Evolutionary conservation across 2,888 invertebrate species (phyloP), one percentile per base, ranked within the genome.

Genomic region (Dimorphilus gyrociliatus): DNA sequence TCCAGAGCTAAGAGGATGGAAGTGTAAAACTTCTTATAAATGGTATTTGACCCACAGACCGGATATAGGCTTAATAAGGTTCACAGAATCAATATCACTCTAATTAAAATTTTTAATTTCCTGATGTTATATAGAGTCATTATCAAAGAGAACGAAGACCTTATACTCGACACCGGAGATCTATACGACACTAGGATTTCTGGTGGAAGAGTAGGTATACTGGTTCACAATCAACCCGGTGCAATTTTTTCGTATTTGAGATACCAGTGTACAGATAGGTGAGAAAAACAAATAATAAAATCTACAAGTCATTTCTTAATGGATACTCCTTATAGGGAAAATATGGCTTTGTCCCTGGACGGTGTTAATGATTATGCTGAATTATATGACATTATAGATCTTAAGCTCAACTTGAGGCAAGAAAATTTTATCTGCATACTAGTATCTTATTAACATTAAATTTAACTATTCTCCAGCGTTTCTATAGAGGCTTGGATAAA

Each of bases 201-300:
- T 8, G 53, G 51, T 4, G 53, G 53, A 4, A 39, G 50, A 15
- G 29, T 48, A 0, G 53, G 53, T 1, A 43, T 51, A 18, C 41
- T 49, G 27, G 42, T 43, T 23, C 47, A 43, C 34, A 41, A 43
- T 8, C 50, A 47, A 30, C 37, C 40, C 6, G 40, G 39, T 3
- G 36, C 38, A 2, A 41, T 43, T 7, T 53, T 47, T 47, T 47
- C 52, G 4, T 32, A 50, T 27, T 38, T 52, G n/a, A 31, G 29
- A 16, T 42, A 32, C 12, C 25, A 38, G 17, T 51, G 51, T 34
- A 36, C 27, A 6, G 33, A 35, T 5, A 32, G 33, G 33, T 28
- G 16, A 14, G 26, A 14, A 17, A 2, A 7, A n/a, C n/a, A n/a
- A n/a, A n/a, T n/a, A n/a, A n/a, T n/a, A n/a, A n/a, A n/a, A n/a